Conservation (phyloP, 2,113 vertebrate genomes). For the Thamnaconus septentrionalis region DNA sequence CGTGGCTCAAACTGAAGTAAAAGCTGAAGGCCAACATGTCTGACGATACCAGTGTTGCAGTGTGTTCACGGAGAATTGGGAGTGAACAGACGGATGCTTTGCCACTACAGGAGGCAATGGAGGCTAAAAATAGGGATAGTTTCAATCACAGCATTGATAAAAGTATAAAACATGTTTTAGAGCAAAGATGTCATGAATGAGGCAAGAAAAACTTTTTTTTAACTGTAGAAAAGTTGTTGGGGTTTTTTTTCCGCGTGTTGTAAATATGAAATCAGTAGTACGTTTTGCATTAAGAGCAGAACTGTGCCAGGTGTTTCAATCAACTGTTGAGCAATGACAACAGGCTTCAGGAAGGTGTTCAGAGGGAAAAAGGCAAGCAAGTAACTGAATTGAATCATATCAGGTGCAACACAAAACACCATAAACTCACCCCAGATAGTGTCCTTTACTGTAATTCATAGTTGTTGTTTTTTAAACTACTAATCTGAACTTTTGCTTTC, state of each 20-base stretch:
- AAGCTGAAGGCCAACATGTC: conserved; percentile 13
- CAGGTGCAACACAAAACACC: background rate
- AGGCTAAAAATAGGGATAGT: no score
- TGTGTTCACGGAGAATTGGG: background rate
- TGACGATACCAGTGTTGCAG: conserved; percentile 6
- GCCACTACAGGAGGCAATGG: conserved; percentile 2
- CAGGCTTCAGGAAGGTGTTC: conserved; percentile 30
- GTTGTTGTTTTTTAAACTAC: conserved; percentile 1
- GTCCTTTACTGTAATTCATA: background rate
- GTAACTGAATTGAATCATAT: conserved; percentile 3
- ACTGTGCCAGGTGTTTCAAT: conserved; percentile 33
- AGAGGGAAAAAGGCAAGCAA: conserved; percentile 53
- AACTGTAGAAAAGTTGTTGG: no score
- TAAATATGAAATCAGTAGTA: conserved; percentile 8
- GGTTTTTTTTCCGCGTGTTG: conserved; percentile 4
- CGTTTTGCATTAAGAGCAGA: conserved; percentile 12
- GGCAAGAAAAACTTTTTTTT: no score
- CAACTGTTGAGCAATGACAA: conserved; percentile 36
- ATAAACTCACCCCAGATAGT: background rate
- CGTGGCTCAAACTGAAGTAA: background rate
- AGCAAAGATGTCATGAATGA: background rate
- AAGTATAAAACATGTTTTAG: background rate
- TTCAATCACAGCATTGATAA: conserved; percentile 4
- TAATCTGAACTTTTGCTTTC: background rate
- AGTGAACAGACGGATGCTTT: background rate